Evolutionary conservation across 23 tunicate species (phyloP), one percentile per base, ranked within the genome.

Genomic region (Styela clava): DNA sequence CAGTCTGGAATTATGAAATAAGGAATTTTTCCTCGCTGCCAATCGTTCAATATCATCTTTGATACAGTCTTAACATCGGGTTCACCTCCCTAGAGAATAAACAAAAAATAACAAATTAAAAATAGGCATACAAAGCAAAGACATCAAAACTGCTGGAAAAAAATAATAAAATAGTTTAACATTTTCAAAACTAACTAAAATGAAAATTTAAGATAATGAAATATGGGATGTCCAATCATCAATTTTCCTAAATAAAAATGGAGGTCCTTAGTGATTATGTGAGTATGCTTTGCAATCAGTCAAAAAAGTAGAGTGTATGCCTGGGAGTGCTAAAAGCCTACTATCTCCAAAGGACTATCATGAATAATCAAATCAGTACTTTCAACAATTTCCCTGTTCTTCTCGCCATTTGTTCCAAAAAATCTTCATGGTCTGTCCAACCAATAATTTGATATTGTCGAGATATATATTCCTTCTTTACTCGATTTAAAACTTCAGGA

Each of bases 1-100:
- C 44, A 65, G 1, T 79, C 83, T 52, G 98, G 98, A 52, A 79
- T 63, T 3, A 86, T 83, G 73, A 82, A 94, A 74, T 94, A 94
- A 1, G 98, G 98, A 24, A 94, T 88, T 71, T 78, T 88, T 26
- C 98, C 98, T 79, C 94, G 34, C 52, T 94, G 98, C 98, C 98
- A 94, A 63, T 94, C 98, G 37, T 88, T 94, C 18, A 94, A 70
- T 3, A 94, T 68, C 86, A 83, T 88, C 70, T 94, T 94, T 20
- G 98, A 79, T 16, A 86, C 91, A 31, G 98, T 79, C 34, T 83
- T 77, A 34, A 81, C 31, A 83, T 94, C 95, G 2, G 95, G 95
- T 12, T 85, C 86, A 0, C 98, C 98, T 26, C 83, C 81, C 98
- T 92, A 33, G 9, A 56, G n/a, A n/a, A n/a, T n/a, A 81, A 23